Evolutionary conservation across 30 jellyfish, hydroid and myxozoan genomes (phyloP), one percentile per base, ranked within the genome.

Genomic region (Rhopilema esculentum): DNA sequence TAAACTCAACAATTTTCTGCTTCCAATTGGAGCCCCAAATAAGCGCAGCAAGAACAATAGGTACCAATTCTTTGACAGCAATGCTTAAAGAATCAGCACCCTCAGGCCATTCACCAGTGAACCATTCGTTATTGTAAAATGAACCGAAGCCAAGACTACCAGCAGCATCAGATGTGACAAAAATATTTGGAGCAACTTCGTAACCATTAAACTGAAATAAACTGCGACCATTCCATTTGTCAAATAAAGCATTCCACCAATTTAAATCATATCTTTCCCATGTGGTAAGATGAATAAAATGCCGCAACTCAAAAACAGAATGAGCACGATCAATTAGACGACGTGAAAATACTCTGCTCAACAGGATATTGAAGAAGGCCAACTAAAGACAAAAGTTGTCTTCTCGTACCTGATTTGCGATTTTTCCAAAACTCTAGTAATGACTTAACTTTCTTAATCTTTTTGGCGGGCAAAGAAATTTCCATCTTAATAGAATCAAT

Each of bases 41-140:
- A 24, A 27, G 85, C 66, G 70, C 69, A 17, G 85, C 67, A 23
- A 74, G 29, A 0, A 74, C 85, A 19, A 74, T 74, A 21, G 85
- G 85, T 26, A 27, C 49, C 69, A 74, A 70, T 31, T 74, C 85
- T 74, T 74, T 74, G 70, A 74, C 48, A 0, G 85, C 85, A 9
- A 74, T 74, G 0, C 8, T 23, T 1, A 23, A 29, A 49, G 25
- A 20, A 8, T 23, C 28, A 1, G 48, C 25, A n/a, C 31, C 71
- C 28, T 16, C 12, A 0, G 73, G 28, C 78, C 85, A 74, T 31
- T 26, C 40, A 22, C 85, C 85, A 19, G 48, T 48, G 70, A 74
- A 74, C 77, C 78, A 31, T 28, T 17, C 66, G 1, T 74, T 18
- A 6, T 21, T 20, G 27, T 27, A 19, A 7, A 74, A 6, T 24